Conservation (phyloP, 2,113 vertebrate species). For the Scomber scombrus region DNA sequence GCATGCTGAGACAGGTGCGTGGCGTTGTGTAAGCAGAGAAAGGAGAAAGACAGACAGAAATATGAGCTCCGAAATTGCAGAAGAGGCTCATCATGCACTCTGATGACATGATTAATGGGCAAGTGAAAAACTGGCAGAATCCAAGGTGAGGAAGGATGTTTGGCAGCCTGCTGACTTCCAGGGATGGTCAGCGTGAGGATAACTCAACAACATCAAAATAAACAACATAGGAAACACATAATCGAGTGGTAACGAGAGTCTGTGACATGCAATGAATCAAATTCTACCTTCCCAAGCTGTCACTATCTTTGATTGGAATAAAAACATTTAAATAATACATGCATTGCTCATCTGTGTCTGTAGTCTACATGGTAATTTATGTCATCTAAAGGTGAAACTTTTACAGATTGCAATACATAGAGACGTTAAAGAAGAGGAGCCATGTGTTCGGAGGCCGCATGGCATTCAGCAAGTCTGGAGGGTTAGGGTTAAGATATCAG, state of each 20-base stretch:
- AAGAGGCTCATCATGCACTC: not conserved
- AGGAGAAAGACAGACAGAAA: conserved; percentile 33
- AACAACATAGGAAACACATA: conserved; percentile 57
- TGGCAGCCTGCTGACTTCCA: conserved; percentile 23
- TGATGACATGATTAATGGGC: conserved; percentile 69
- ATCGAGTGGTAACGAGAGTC: conserved; percentile 58
- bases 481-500: no score
- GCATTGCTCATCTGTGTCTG: not conserved
- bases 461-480: no score
- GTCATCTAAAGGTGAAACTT: not conserved
- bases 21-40: not conserved
- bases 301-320: not conserved
- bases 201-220: conserved; percentile 26
- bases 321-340: not conserved
- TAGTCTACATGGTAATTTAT: not conserved
- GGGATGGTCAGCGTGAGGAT: conserved; percentile 14
- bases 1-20: not conserved
- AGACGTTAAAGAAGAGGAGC: not conserved
- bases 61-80: conserved; percentile 24
- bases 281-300: not conserved
- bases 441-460: no score
- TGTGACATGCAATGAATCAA: conserved; percentile 6
- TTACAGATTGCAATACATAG: not conserved
- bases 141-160: conserved; percentile 48
- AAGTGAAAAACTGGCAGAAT: conserved; percentile 39